Evolutionary conservation across 1,140 invertebrate genomes (phyloP).

Genomic region (Psilanteris sp.): DNA sequence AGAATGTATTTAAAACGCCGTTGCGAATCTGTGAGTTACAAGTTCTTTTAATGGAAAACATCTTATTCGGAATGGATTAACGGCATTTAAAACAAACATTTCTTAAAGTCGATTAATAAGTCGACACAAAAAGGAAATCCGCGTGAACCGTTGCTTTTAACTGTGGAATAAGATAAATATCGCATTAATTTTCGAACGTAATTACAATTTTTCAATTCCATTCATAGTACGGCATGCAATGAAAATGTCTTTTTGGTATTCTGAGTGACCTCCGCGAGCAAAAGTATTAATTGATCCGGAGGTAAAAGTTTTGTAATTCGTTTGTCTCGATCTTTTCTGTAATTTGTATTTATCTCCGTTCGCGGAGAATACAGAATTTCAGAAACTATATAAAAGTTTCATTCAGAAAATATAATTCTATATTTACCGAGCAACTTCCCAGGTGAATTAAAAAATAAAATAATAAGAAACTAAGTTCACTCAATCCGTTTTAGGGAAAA

Average conservation of each 20-base stretch:
- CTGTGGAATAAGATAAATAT: constrained; percentile 43
- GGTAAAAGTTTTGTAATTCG: constrained; percentile 40
- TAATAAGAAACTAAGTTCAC: constrained; percentile 9
- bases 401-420: constrained; percentile 9
- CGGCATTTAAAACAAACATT: no score
- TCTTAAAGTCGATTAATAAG: not conserved
- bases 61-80: no score
- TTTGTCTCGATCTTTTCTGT: constrained; percentile 12
- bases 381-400: no score
- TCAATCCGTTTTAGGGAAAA: no score
- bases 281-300: constrained; percentile 54
- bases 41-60: no score
- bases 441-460: constrained; percentile 21
- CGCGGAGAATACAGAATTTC: no score
- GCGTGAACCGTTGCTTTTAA: no score
- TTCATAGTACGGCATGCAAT: constrained; percentile 28
- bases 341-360: constrained; percentile 39
- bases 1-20: no score
- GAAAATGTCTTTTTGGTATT: constrained; percentile 30
- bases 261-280: constrained; percentile 16
- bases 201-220: constrained; percentile 37
- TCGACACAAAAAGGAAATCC: not conserved
- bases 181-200: constrained; percentile 20
- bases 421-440: constrained; percentile 20
- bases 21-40: no score